Base-by-base conservation (phyloP, 2,797 vertebrate species). In the Pterois miles region DNA sequence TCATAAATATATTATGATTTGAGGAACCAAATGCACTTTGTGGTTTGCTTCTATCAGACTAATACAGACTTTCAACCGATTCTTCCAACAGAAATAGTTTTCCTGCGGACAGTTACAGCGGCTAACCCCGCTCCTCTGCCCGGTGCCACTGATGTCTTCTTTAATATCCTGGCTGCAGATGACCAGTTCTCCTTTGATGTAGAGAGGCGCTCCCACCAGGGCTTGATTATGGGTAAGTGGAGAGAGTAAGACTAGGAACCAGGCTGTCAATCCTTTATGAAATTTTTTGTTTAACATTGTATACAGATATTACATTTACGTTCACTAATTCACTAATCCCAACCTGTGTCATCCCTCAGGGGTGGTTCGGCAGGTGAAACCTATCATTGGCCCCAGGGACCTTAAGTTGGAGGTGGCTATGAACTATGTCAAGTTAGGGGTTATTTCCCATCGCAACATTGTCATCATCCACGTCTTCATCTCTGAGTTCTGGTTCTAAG, bases 401-500 rank as follows among this genome's bases (percentile, higher is more conserved):
- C 82, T 96, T 1, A 76, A 94, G 78, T 81, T 98, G 89, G 94
- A 95, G 67, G 91, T 98, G 84, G 94, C 95, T 79, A 96, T 97
- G 95, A 96, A 96, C 89, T 98, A 97, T 0, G 84, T 96, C 60
- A 82, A 94, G 11, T 94, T 94, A 1, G 96, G 96, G 1, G 85
- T 95, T 43, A 83, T 97, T 65, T 95, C 96, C 8, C 95, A 98
- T 78, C 93, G 95, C 14, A 97, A 97, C 14, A 69, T 96, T 0
- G 94, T 97, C 85, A 83, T 96, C 0, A 93, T 98, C 9, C 93
- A 96, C 78, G 87, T 97, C 91, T 96, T 97, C 9, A 92, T 97
- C 70, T 97, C 96, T 0, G 95, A 97, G 89, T 97, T 95, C 84
- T 97, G 96, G 96, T 97, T 97, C 91, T 98, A 91, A 94, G 92